Evolutionary conservation across 2,113 vertebrate genomes (phyloP), one percentile per base, ranked within the genome.

Genomic region (Lutjanus erythropterus): DNA sequence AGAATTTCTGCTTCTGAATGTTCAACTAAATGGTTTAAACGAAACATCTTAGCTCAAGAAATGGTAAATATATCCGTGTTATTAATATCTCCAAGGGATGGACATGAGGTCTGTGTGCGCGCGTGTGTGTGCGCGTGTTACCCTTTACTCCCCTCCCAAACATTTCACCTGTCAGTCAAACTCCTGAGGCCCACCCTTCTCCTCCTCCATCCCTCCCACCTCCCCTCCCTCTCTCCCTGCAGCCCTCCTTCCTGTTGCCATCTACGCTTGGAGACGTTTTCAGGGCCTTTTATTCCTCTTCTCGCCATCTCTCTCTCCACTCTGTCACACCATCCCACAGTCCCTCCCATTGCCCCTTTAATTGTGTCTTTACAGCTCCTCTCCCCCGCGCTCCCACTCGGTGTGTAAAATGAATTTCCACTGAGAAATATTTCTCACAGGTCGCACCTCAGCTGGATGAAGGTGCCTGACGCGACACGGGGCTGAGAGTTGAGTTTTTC

Each of bases 251-350:
- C 86, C 78, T 72, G 77, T 75, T 78, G 52, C 88, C 81, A 55
- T 77, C 71, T 80, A 72, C 10, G 78, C 25, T 62, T 44, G 58
- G 67, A 73, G 80, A 61, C 59, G 53, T 78, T 75, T 79, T 49
- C 77, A 52, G 10, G 61, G 64, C 53, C 78, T 80, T 85, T 91
- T 82, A 56, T 86, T 73, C 77, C 46, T 84, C 55, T 47, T 31
- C 66, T 83, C 62, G 53, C 64, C 81, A 12, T 85, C 68, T 67
- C 84, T 83, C 83, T 90, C 88, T 88, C 84, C 87, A 78, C 80
- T 79, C 70, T 79, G 86, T 90, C 85, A 84, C 89, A 76, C 88
- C 91, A 90, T 88, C 69, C 77, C 67, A 1, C 73, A 15, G 85
- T 41, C 85, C 88, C 87, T 92, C 89, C 88, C 88, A 82, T 82